A percentile compares a stretch with the other conserved stretches of the same genome.
phyloP scores from a whole-genome alignment of 2,888 invertebrate genomes.

The Aphidoletes aphidimyza region DNA sequence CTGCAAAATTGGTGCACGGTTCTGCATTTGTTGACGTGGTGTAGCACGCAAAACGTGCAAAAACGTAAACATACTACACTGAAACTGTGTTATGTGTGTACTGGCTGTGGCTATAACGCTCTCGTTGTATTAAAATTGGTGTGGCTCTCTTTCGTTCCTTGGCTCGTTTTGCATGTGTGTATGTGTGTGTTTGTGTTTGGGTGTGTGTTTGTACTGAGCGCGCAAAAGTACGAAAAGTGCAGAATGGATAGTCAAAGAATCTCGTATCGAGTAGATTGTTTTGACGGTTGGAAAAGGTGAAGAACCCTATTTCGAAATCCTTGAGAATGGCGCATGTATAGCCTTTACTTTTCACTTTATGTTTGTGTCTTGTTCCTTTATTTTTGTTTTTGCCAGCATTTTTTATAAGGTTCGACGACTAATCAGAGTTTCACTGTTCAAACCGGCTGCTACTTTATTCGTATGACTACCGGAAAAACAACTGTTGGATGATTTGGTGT shows the following conservation, averaged over 20 bases:
- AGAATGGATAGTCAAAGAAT: constrained; percentile 25
- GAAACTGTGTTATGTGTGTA: constrained; percentile 23
- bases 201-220: not conserved
- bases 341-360: constrained; percentile 23
- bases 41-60: constrained; percentile 48
- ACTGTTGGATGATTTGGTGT: not conserved
- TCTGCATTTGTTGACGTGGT: too few relatives aligned
- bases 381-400: not conserved
- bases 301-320: constrained; percentile 51
- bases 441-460: constrained; percentile 46
- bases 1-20: not conserved
- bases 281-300: constrained; percentile 52
- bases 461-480: constrained; percentile 34
- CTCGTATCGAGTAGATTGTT: constrained; percentile 43
- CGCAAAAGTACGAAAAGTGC: not conserved
- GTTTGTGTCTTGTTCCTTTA: not conserved
- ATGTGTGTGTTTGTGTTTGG: not conserved
- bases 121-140: too few relatives aligned
- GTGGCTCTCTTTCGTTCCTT: too few relatives aligned
- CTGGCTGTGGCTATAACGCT: too few relatives aligned
- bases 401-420: constrained; percentile 45
- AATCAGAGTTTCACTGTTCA: constrained; percentile 1
- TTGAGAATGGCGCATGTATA: constrained; percentile 45
- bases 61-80: constrained; percentile 37
- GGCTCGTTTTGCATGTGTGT: not conserved